phyloP scores from a whole-genome alignment of 2,113 vertebrate genomes.

The Seriola aureovittata region DNA sequence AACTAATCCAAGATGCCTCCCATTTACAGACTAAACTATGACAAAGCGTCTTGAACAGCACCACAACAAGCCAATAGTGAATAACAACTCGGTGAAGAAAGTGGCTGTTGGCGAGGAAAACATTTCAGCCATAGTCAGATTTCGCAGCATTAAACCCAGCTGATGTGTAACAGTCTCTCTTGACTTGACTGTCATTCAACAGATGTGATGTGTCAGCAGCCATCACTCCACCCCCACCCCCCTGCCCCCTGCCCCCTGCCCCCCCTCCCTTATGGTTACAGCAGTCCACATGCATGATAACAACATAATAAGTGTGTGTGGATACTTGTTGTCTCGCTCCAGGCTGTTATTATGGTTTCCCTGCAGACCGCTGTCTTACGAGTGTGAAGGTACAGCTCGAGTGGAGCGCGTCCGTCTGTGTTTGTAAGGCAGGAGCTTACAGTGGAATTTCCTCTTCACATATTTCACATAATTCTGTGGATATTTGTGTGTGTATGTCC shows the following conservation, averaged over 20 bases:
- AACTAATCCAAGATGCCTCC: too few species aligned
- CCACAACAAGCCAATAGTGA: neutral
- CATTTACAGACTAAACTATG: neutral
- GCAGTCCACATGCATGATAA: neutral
- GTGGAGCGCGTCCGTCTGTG: constrained; percentile 16
- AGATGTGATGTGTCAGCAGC: neutral
- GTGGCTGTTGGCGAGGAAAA: neutral
- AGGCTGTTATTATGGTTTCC: constrained; percentile 4
- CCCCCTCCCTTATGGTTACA: neutral
- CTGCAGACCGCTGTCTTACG: constrained; percentile 10
- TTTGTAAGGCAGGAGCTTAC: constrained; percentile 14
- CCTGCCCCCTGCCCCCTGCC: neutral
- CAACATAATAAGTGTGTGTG: neutral
- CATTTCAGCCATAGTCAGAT: neutral
- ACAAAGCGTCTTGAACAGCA: neutral
- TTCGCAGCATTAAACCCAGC: neutral
- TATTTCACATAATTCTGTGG: constrained; percentile 39
- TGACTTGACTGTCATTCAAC: neutral
- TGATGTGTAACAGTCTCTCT: neutral
- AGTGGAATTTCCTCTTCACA: constrained; percentile 67
- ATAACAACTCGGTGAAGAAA: neutral
- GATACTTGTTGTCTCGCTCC: neutral
- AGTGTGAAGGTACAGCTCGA: neutral
- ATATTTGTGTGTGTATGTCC: neutral
- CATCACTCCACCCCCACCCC: neutral